Evolutionary conservation across 2,113 vertebrate species (phyloP).

Genomic region (Sylvietta virens): DNA sequence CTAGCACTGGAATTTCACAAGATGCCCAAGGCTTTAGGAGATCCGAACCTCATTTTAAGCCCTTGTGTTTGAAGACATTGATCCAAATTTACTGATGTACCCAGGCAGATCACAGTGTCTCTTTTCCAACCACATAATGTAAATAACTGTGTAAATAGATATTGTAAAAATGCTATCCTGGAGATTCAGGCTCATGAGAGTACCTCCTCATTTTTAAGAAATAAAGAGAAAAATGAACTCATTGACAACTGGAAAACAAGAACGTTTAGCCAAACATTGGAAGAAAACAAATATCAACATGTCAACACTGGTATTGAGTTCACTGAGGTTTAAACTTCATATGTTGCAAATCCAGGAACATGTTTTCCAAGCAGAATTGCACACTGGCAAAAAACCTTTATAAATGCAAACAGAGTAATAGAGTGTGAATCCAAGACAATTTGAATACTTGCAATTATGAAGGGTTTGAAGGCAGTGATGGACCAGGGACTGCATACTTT

Average conservation of each 20-base stretch:
- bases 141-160: not conserved
- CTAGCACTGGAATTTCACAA: not conserved
- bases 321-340: slow-evolving; percentile 44
- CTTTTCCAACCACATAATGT: not conserved
- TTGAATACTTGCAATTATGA: slow-evolving; percentile 44
- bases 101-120: not conserved
- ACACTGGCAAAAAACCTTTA: slow-evolving; percentile 3
- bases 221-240: slow-evolving; percentile 18
- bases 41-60: not conserved
- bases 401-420: not conserved
- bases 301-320: slow-evolving; percentile 33
- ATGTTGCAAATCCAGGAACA: slow-evolving; percentile 38
- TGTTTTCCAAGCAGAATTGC: not conserved
- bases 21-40: not conserved
- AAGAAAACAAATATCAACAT: slow-evolving; percentile 42
- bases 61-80: not conserved
- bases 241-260: slow-evolving; percentile 2
- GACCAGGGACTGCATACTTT: not conserved
- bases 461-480: slow-evolving; percentile 17
- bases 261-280: slow-evolving; percentile 15
- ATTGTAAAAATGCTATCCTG: not conserved
- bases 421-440: slow-evolving; percentile 38
- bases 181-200: not conserved
- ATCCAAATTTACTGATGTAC: not conserved
- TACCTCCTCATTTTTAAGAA: slow-evolving; percentile 24